A percentile compares a stretch with the other conserved stretches of the same genome.
Evolutionary conservation across 2,797 vertebrate species (phyloP).

Genomic region (Pseudochaenichthys georgianus): DNA sequence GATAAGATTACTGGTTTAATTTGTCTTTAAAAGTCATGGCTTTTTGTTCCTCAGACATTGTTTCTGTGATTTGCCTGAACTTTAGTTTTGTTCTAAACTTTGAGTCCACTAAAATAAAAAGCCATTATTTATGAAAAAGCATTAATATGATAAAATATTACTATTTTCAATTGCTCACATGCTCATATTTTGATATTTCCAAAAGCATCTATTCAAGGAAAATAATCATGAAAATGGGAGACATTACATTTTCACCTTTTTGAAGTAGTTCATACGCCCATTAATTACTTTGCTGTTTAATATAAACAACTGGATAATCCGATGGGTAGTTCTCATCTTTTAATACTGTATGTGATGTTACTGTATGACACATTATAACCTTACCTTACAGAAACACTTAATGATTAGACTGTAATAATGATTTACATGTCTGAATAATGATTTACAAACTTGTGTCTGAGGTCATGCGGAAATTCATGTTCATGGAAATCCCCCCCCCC

Average conservation of each 20-base stretch:
- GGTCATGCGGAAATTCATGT: slow-evolving; percentile 5
- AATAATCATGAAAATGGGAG: background rate
- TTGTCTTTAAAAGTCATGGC: background rate
- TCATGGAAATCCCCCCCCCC: background rate
- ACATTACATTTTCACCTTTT: background rate
- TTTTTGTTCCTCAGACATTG: background rate
- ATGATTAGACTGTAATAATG: slow-evolving; percentile 17
- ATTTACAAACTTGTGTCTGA: slow-evolving; percentile 25
- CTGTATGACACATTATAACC: slow-evolving; percentile 1
- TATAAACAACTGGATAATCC: background rate
- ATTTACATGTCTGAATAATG: slow-evolving; percentile 36
- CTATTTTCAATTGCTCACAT: background rate
- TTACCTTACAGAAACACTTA: slow-evolving; percentile 2
- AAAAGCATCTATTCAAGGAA: background rate
- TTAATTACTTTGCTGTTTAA: background rate
- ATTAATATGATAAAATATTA: too few species aligned
- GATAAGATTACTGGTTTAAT: background rate
- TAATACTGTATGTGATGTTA: background rate
- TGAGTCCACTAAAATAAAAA: too few species aligned
- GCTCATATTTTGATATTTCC: background rate
- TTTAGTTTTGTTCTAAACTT: background rate
- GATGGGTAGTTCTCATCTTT: background rate
- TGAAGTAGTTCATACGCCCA: too few species aligned
- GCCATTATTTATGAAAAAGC: too few species aligned
- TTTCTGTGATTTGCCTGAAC: background rate